Base-by-base conservation (phyloP, 2,888 invertebrate genomes). In the Caenorhabditis doughertyi region DNA sequence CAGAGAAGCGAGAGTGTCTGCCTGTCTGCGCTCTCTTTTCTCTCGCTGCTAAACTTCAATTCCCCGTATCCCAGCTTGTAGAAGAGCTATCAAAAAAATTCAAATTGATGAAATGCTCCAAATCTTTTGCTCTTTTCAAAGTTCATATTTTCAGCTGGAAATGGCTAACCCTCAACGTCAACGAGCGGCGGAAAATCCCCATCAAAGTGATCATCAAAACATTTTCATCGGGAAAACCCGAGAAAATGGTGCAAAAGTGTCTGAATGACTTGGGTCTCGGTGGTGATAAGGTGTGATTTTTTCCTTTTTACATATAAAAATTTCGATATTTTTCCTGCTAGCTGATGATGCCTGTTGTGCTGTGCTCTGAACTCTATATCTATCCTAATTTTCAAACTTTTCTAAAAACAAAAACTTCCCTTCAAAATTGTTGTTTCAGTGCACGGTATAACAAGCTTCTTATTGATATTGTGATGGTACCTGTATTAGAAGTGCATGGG, bases 201-300 rank as follows among this genome's bases (percentile, higher is more conserved):
- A 97, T 98, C 2, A 84, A 89, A 80, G 86, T 87, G 64, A 95
- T 99, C 42, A 97, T 97, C 72, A 94, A 96, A 92, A 99, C 98
- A 77, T 99, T 99, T 93, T 98, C 98, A 2, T 98, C 98, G n/a
- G 99, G 99, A 42, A 97, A 97, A 94, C 97, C 98, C 4, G 99
- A 99, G 93, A 98, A 97, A 93, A 94, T 98, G 92, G 97, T 99
- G 42, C 98, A 98, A 93, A 97, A 98, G 92, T 97, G 96, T 93
- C 94, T 99, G 85, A 95, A 95, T 70, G 98, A 98, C 92, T 94
- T 98, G 84, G 96, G 95, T 27, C 94, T 99, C 85, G 97, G 98
- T 0, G 95, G 91, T 79, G 97, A 97, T 93, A 94, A 94, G 91
- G 92, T 92, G 35, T 47, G 51, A 29, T 23, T 27, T 64, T 18